These are phyloP conservation scores for Alaudala cheleensis DNA, from an alignment of 2,113 vertebrate species.

Conservation along the genomic window DNA sequence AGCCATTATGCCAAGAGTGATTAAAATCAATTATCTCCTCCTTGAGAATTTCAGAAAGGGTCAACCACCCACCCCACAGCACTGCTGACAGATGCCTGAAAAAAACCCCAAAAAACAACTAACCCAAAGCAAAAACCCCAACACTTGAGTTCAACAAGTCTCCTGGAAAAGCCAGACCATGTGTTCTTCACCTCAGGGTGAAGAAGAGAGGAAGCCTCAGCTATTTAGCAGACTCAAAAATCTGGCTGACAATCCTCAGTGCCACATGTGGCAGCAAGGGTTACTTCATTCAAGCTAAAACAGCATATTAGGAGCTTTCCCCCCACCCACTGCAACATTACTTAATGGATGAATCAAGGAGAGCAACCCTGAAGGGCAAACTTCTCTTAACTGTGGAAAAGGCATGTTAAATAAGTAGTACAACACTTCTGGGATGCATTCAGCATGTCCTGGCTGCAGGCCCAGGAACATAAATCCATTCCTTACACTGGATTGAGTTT, in stretches of 20 bases:
- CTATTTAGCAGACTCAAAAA: neutral
- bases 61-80: neutral
- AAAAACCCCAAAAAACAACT: neutral
- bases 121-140: neutral
- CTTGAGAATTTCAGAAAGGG: neutral
- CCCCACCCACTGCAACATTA: neutral
- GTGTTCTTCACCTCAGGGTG: neutral
- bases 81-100: neutral
- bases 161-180: neutral
- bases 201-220: slow-evolving; percentile 4
- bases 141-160: neutral
- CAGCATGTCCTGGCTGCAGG: slow-evolving; percentile 6
- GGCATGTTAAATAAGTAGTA: slow-evolving; percentile 37
- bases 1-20: neutral
- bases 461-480: slow-evolving; percentile 43
- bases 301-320: neutral
- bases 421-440: slow-evolving; percentile 53
- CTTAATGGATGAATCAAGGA: slow-evolving; percentile 33
- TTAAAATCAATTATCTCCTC: neutral
- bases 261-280: neutral
- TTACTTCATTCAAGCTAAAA: slow-evolving; percentile 37
- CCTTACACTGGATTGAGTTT: neutral
- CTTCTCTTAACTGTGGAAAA: slow-evolving; percentile 33
- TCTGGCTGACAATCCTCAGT: neutral
- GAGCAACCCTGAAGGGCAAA: slow-evolving; percentile 43